Conservation (phyloP, 2,797 vertebrate species). For the Cottoperca gobio region DNA sequence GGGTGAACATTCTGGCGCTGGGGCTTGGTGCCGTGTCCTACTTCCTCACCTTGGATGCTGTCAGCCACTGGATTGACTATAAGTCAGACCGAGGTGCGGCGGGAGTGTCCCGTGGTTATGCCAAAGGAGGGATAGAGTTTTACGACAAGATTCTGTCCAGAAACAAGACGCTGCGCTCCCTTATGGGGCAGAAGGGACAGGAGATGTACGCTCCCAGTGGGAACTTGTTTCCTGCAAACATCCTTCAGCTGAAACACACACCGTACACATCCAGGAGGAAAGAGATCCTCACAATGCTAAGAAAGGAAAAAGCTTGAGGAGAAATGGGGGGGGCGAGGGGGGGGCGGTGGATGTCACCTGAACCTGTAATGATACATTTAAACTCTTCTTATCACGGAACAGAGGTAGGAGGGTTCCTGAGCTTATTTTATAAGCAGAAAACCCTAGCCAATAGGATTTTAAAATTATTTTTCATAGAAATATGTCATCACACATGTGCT, state of each 20-base stretch:
- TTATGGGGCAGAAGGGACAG: conserved; percentile 89
- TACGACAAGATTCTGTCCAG: conserved; percentile 91
- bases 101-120: conserved; percentile 85
- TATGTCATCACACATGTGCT: neutral
- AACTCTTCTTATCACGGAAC: neutral
- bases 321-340: neutral
- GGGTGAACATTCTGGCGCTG: conserved; percentile 82
- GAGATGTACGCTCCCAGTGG: conserved; percentile 90
- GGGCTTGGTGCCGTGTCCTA: conserved; percentile 86
- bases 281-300: conserved; percentile 85
- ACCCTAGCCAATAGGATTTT: neutral
- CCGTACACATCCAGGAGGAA: conserved; percentile 91
- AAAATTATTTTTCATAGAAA: neutral
- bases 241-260: conserved; percentile 90
- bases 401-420: neutral
- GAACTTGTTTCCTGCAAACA: conserved; percentile 88
- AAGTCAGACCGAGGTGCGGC: conserved; percentile 86
- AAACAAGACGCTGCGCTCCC: conserved; percentile 87
- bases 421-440: neutral
- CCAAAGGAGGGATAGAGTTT: conserved; percentile 92
- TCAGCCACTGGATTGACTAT: conserved; percentile 88
- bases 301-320: conserved; percentile 70
- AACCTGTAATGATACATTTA: neutral
- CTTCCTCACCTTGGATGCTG: conserved; percentile 82
- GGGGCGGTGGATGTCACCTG: neutral